Evolutionary conservation across 2,888 invertebrate species (phyloP).

Genomic region (Parnassius smintheus): DNA sequence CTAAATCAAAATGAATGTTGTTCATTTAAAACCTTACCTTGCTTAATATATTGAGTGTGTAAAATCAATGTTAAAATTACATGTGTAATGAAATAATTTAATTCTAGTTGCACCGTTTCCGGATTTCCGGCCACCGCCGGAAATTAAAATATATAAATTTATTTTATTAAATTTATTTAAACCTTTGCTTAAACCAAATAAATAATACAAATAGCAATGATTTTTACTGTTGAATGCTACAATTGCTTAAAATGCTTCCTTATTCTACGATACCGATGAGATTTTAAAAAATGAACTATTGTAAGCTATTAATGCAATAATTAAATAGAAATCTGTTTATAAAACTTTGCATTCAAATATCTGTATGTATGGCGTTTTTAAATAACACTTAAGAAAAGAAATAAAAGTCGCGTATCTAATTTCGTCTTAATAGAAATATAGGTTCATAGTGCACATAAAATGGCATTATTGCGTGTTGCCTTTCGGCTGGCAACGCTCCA

Average conservation of each 20-base stretch:
- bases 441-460: constrained; percentile 33
- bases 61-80: constrained; percentile 3
- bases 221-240: too few species aligned
- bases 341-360: too few species aligned
- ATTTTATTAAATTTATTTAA: constrained; percentile 5
- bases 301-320: too few species aligned
- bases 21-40: too few species aligned
- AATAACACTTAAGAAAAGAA: constrained; percentile 3
- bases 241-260: too few species aligned
- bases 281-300: too few species aligned
- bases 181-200: not conserved
- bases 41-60: too few species aligned
- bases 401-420: constrained; percentile 30
- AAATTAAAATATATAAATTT: constrained; percentile 10
- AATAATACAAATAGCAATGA: too few species aligned
- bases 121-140: not conserved
- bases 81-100: constrained; percentile 12
- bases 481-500: constrained; percentile 68
- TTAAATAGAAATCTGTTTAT: too few species aligned
- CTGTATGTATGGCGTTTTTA: not conserved
- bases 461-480: constrained; percentile 48
- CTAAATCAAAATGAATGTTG: too few species aligned
- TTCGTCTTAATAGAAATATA: constrained; percentile 36
- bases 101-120: constrained; percentile 9
- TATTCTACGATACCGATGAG: too few species aligned